Percentiles rank a stretch among this genome's conserved stretches.
Conservation (phyloP, 2,113 vertebrate species). For the Campylorhamphus procurvoides region DNA sequence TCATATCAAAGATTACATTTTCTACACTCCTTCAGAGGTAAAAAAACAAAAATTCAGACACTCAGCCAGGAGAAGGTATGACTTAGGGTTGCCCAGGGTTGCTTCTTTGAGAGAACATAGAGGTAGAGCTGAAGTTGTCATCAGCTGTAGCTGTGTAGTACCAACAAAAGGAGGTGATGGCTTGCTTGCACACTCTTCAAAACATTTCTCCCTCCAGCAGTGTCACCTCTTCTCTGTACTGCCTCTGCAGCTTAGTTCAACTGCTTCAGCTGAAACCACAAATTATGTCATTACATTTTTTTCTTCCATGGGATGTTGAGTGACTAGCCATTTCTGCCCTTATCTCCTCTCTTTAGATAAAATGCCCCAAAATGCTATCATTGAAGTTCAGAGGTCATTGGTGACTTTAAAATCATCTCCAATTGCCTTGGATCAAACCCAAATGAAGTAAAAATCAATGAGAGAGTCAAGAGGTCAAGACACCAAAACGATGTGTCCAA, state of each 20-base stretch:
- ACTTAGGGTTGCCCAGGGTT: not conserved
- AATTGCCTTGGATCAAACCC: not conserved
- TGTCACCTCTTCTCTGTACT: not conserved
- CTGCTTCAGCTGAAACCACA: not conserved
- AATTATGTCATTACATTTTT: not conserved
- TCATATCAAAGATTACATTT: not conserved
- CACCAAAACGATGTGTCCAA: not conserved
- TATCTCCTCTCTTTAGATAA: not conserved
- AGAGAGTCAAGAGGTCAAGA: not conserved
- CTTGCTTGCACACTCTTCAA: not conserved
- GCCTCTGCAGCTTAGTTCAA: not conserved
- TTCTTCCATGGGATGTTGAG: not conserved
- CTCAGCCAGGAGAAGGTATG: not conserved
- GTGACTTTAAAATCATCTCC: conserved; percentile 13
- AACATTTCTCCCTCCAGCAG: not conserved
- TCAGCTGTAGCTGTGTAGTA: not conserved
- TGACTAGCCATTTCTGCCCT: not conserved
- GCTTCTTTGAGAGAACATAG: not conserved
- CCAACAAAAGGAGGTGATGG: not conserved
- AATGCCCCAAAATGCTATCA: not conserved
- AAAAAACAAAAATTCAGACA: not conserved
- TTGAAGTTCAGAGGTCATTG: not conserved
- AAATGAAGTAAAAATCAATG: conserved; percentile 28
- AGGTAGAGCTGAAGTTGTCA: not conserved
- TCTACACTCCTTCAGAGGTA: not conserved